Evolutionary conservation across 2,113 vertebrate genomes (phyloP).

Genomic region (Rattus rattus): DNA sequence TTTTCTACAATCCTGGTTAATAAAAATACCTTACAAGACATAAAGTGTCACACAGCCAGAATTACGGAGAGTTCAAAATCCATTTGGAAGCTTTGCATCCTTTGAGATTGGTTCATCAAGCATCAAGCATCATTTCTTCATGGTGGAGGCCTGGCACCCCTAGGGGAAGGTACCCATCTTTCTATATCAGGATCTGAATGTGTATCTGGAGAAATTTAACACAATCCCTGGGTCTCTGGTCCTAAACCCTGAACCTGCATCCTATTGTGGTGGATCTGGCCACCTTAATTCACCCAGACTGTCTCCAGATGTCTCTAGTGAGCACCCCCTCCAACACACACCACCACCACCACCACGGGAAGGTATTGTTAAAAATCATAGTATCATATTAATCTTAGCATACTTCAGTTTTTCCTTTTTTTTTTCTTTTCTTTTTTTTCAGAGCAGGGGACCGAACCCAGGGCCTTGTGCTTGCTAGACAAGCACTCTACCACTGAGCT

Average conservation of each 20-base stretch:
- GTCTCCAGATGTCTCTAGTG: accelerated
- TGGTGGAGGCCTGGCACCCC: accelerated
- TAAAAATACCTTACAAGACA: conserved; percentile 76
- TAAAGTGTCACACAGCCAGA: conserved; percentile 76
- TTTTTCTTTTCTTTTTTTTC: no score
- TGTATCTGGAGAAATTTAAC: background rate
- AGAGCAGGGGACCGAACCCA: no score
- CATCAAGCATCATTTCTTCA: accelerated
- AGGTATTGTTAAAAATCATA: accelerated
- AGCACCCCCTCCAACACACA: no score
- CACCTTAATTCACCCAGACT: accelerated
- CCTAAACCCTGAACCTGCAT: background rate
- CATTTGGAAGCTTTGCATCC: background rate
- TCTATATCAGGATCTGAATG: accelerated
- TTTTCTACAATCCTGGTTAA: conserved; percentile 79
- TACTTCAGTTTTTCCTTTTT: background rate
- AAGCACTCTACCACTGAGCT: no score
- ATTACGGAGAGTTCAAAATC: conserved; percentile 79
- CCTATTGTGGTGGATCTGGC: background rate
- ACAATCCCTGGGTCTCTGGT: background rate
- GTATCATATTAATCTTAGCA: accelerated
- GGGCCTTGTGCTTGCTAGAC: no score
- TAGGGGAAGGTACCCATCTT: accelerated
- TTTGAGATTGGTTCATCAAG: background rate
- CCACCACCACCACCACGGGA: no score